Evolutionary conservation across 2,888 invertebrate species (phyloP).

Genomic region (Thyatira batis): DNA sequence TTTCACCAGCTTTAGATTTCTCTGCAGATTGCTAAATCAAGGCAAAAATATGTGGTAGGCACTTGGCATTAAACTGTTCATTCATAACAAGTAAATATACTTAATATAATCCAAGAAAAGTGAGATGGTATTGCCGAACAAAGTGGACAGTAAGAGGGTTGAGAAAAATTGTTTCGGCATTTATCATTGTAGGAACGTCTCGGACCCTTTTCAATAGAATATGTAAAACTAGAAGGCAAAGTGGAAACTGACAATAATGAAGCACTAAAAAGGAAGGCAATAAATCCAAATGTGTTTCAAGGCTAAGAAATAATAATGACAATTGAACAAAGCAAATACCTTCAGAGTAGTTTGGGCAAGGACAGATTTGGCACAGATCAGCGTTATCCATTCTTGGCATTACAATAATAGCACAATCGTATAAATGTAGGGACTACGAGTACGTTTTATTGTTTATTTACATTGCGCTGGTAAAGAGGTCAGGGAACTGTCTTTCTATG

Average conservation of each 20-base stretch:
- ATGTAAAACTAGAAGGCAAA: too few species aligned
- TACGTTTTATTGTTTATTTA: conserved; percentile 26
- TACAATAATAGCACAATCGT: conserved; percentile 25
- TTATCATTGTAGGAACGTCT: too few species aligned
- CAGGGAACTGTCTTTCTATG: conserved; percentile 4
- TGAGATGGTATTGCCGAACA: too few species aligned
- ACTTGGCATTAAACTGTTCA: background rate
- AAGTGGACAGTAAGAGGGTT: too few species aligned
- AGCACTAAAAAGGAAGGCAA: background rate
- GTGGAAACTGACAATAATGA: background rate
- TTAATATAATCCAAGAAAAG: too few species aligned
- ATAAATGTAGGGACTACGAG: conserved; percentile 13
- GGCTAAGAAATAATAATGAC: background rate
- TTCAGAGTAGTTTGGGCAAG: conserved; percentile 11
- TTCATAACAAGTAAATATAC: too few species aligned
- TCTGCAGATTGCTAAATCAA: background rate
- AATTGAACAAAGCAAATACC: conserved; percentile 18
- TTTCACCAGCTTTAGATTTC: background rate
- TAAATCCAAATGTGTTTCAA: background rate
- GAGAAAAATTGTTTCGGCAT: too few species aligned
- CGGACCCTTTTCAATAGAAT: too few species aligned
- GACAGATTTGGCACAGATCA: conserved; percentile 32
- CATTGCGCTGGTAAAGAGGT: conserved; percentile 19
- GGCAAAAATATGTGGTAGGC: too few species aligned
- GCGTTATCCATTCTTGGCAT: conserved; percentile 29